Evolutionary conservation across 2,113 vertebrate species (phyloP).

Genomic region (Pachyramphus minor): DNA sequence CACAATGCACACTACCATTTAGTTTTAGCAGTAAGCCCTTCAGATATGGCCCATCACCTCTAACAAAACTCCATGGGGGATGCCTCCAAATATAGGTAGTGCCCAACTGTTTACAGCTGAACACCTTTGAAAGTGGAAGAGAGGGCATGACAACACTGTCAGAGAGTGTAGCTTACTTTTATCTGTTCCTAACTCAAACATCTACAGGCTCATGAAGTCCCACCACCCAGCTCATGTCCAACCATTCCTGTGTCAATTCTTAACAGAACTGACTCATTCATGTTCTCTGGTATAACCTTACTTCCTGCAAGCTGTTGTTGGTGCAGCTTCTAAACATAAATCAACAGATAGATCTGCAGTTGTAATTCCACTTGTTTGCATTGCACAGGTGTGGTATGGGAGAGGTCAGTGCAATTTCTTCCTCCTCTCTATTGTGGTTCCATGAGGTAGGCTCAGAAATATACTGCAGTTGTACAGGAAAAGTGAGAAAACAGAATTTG

Average conservation of each 20-base stretch:
- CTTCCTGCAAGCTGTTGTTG: neutral
- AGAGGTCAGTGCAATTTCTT: neutral
- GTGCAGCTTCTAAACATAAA: neutral
- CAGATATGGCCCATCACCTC: accelerated
- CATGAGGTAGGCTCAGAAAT: neutral
- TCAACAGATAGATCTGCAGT: neutral
- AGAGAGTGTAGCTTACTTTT: neutral
- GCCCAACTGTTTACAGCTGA: neutral
- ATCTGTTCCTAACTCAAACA: neutral
- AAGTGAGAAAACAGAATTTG: neutral
- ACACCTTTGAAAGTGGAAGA: neutral
- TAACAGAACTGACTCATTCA: neutral
- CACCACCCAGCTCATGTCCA: neutral
- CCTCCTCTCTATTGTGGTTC: neutral
- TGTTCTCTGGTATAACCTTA: neutral
- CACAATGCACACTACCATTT: neutral
- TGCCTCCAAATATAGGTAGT: neutral
- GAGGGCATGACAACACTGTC: neutral
- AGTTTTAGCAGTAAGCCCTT: neutral
- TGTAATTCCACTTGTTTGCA: conserved; percentile 25
- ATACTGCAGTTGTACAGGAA: neutral
- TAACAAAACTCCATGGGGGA: neutral
- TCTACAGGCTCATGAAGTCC: neutral
- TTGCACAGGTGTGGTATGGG: neutral
- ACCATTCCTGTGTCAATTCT: neutral